Conservation (phyloP, 1,140 invertebrate species). For the Samia ricini region DNA sequence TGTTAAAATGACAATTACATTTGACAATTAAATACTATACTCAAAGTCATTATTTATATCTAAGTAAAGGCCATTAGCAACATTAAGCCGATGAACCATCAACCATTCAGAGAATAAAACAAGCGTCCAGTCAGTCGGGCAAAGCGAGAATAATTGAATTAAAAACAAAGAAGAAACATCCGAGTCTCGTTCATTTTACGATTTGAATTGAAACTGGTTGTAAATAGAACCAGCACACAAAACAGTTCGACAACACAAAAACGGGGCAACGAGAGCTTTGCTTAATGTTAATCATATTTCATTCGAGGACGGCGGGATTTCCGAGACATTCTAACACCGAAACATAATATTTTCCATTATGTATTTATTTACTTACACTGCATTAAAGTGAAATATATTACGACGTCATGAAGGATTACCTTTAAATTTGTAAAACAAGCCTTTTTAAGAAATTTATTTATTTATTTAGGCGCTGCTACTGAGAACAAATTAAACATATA, state of each 20-base stretch:
- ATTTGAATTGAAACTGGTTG: slow-evolving; percentile 37
- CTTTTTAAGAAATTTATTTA: background rate
- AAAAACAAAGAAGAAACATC: slow-evolving; percentile 23
- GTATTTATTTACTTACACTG: slow-evolving; percentile 30
- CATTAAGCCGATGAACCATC: slow-evolving; percentile 9
- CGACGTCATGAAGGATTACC: background rate
- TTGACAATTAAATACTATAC: no score
- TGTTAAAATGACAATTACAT: no score
- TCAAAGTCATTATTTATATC: background rate
- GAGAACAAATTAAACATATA: no score
- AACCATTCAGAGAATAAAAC: slow-evolving; percentile 20
- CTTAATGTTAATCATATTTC: slow-evolving; percentile 61
- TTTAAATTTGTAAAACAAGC: background rate
- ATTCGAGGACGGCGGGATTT: slow-evolving; percentile 44
- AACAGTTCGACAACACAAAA: slow-evolving; percentile 49
- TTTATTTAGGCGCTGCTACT: no score
- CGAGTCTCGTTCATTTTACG: slow-evolving; percentile 28
- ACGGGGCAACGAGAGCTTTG: slow-evolving; percentile 54
- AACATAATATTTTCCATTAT: slow-evolving; percentile 41
- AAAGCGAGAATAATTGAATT: slow-evolving; percentile 28
- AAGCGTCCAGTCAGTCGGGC: slow-evolving; percentile 15
- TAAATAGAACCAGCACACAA: slow-evolving; percentile 40
- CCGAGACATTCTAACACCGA: slow-evolving; percentile 36
- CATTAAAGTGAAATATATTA: slow-evolving; percentile 46
- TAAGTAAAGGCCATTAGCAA: background rate